Conservation (phyloP, 2,113 vertebrate species). For the Martes martes region DNA sequence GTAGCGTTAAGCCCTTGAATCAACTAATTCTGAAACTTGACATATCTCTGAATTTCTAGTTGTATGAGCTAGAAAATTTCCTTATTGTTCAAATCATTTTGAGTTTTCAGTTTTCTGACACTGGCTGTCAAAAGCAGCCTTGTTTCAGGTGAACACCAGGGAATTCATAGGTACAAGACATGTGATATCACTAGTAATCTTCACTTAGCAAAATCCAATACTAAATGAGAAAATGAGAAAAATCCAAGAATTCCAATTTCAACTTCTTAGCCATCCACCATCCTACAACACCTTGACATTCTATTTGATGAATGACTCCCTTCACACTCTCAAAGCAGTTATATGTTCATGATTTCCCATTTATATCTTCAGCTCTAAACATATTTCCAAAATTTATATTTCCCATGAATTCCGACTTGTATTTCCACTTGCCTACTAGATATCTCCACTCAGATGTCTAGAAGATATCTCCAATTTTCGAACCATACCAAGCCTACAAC, state of each 20-base stretch:
- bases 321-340: not conserved
- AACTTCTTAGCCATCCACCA: not conserved
- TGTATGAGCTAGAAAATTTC: not conserved
- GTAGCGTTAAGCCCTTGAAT: not conserved
- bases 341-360: not conserved
- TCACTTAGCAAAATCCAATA: not conserved
- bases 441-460: not conserved
- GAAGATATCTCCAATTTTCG: not conserved
- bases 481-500: not conserved
- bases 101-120: not conserved
- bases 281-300: not conserved
- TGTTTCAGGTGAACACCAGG: not conserved
- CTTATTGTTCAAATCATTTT: not conserved
- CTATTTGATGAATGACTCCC: not conserved
- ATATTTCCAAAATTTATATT: not conserved
- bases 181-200: not conserved
- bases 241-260: not conserved
- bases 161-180: not conserved
- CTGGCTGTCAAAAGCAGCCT: not conserved
- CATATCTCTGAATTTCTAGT: not conserved
- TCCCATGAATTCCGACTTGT: not conserved
- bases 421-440: not conserved
- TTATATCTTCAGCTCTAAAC: not conserved
- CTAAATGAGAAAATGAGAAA: not conserved
- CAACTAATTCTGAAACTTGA: not conserved